Base-by-base conservation (phyloP, 53 echinoderm and acorn worm species). In the Zoroaster sp. region DNA sequence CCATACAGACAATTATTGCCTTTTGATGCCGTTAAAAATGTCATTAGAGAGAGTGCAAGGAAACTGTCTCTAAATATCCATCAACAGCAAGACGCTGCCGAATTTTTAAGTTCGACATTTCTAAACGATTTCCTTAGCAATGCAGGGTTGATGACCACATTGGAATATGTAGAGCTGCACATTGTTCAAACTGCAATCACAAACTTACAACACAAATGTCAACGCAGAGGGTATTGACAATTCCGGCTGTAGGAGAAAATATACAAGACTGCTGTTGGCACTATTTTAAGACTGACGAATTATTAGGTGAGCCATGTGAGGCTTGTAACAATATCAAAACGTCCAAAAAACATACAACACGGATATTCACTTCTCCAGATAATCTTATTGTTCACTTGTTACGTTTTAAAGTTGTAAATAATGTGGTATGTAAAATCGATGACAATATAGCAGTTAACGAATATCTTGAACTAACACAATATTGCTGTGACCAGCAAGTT, bases 11-110 rank as follows among this genome's bases (percentile, higher is more conserved):
- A 49, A 4, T 6, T 77, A 2, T n/a, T n/a, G n/a, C 52, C 77
- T 2, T 77, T 77, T 17, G 34, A 34, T 31, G 33, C 33, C 33
- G 37, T 77, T 14, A 11, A 51, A 77, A 30, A 49, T 13, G 4
- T 77, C 17, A 34, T 77, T 14, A 49, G n/a, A 8, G 77, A 52
- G 1, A 33, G 15, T 77, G 49, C 77, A 0, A 3, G 47, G 34
- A 33, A 77, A 77, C 47, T 77, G 53, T 49, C 47, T 35, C 28
- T 49, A 25, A 77, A 32, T 52, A 49, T 30, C n/a, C 9, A 77
- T n/a, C 51, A 77, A 35, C 53, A 77, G 47, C 77, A 77, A 52
- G 53, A 77, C 30, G 53, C 53, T 51, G 77, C 53, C 30, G 54
- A 52, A 51, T 77, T 77, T 52, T 77, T 77, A 1, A 52, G 47